Evolutionary conservation across 2,113 vertebrate genomes (phyloP).

Genomic region (Prochilodus magdalenae): DNA sequence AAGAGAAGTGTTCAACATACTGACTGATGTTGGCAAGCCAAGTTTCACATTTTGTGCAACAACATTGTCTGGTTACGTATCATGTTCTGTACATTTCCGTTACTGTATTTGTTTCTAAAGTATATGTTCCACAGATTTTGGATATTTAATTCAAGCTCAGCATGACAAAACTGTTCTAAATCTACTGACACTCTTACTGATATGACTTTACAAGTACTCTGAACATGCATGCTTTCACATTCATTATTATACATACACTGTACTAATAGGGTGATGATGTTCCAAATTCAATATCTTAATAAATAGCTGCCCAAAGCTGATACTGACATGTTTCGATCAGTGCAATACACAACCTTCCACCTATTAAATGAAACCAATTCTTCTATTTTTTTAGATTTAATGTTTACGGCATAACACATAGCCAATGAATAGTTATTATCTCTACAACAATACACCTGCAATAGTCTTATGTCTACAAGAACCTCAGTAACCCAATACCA

Average conservation of each 20-base stretch:
- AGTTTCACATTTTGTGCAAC: background rate
- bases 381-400: background rate
- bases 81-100: background rate
- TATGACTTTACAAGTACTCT: constrained; percentile 18
- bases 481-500: too few species aligned
- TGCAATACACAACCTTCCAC: constrained; percentile 24
- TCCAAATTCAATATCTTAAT: constrained; percentile 18
- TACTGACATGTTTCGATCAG: background rate
- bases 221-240: constrained; percentile 38
- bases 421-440: too few species aligned
- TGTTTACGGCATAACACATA: too few species aligned
- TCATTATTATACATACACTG: constrained; percentile 13
- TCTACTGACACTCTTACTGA: constrained; percentile 28
- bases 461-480: too few species aligned
- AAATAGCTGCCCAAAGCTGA: constrained; percentile 39
- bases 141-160: constrained; percentile 1
- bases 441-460: too few species aligned
- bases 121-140: background rate
- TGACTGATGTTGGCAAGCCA: background rate
- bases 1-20: background rate
- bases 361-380: background rate
- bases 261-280: background rate
- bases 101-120: background rate
- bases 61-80: background rate
- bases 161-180: constrained; percentile 9